Conservation (phyloP, 2,113 vertebrate genomes). For the Choloepus hoffmanni region DNA sequence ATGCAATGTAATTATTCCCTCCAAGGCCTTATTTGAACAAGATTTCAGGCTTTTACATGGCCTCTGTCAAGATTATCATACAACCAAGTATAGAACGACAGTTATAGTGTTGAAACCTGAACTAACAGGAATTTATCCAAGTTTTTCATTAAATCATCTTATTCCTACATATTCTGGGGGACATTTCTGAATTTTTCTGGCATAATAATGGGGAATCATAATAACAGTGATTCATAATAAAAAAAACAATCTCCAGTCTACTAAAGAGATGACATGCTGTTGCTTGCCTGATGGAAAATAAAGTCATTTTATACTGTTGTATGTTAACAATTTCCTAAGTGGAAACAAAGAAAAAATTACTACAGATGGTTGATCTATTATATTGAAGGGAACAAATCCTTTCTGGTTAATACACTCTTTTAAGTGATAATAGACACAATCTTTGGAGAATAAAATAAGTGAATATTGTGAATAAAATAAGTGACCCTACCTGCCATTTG, state of each 20-base stretch:
- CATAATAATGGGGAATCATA: background rate
- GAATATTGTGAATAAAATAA: background rate
- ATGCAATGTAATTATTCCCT: background rate
- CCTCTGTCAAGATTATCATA: background rate
- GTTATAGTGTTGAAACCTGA: background rate
- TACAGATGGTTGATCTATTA: constrained; percentile 65
- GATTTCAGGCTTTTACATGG: background rate
- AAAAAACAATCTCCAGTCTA: constrained; percentile 66
- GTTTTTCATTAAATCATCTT: background rate
- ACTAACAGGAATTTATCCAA: background rate
- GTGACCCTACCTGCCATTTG: background rate
- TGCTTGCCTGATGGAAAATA: constrained; percentile 77
- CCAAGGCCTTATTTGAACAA: background rate
- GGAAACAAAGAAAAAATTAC: constrained; percentile 66
- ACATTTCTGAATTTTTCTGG: background rate
- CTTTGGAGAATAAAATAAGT: constrained; percentile 8
- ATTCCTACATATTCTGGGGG: background rate
- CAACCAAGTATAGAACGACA: background rate
- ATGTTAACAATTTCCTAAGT: constrained; percentile 80
- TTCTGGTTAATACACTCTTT: background rate
- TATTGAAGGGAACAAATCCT: constrained; percentile 63
- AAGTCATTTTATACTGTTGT: constrained; percentile 73
- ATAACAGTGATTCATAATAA: constrained; percentile 45
- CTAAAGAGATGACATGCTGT: constrained; percentile 60
- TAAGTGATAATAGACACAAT: constrained; percentile 29